Conservation (phyloP, 1,140 invertebrate species). For the Drosophila aff. region DNA sequence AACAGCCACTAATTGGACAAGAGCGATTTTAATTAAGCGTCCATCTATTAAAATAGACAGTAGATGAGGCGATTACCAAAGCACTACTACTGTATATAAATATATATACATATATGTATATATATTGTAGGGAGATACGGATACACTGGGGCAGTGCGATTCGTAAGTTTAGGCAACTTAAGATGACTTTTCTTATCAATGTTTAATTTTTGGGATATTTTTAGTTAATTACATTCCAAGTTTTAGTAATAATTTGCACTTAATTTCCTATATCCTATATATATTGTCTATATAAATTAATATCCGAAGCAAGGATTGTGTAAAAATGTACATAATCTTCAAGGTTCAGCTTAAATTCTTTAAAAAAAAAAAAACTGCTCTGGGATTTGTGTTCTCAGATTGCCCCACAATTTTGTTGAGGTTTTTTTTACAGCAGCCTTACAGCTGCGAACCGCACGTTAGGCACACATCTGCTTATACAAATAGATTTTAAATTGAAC, state of each 20-base stretch:
- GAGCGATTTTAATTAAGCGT: slow-evolving; percentile 56
- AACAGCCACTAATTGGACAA: slow-evolving; percentile 51
- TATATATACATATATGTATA: background rate
- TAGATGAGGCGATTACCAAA: slow-evolving; percentile 30
- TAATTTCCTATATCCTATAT: background rate
- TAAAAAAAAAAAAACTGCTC: too few species aligned
- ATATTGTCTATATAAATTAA: background rate
- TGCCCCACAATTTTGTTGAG: background rate
- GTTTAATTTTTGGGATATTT: background rate
- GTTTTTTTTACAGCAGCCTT: background rate
- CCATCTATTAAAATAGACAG: slow-evolving; percentile 52
- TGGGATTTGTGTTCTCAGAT: background rate
- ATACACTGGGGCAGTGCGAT: slow-evolving; percentile 9
- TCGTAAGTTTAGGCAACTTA: background rate
- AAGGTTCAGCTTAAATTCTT: background rate
- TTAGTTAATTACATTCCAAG: too few species aligned
- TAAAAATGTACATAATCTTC: background rate
- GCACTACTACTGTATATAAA: background rate
- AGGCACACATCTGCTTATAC: slow-evolving; percentile 17
- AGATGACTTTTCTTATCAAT: background rate
- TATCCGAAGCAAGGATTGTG: background rate
- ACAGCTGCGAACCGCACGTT: slow-evolving; percentile 9
- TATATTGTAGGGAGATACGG: background rate
- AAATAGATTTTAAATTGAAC: slow-evolving; percentile 40
- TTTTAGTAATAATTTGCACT: too few species aligned